Conservation (phyloP, 2,113 vertebrate species). For the zebrafish (Danio rerio) region GRCz12tu NC_133187.1:23946501-23947000, state of each 20-base stretch:
- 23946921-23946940: too few species aligned
- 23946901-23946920: too few species aligned
- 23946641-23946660: slow-evolving; percentile 35
- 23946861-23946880: too few species aligned
- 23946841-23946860: background rate
- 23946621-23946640: slow-evolving; percentile 54
- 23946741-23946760: background rate
- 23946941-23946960: too few species aligned
- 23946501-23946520: slow-evolving; percentile 31
- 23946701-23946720: slow-evolving; percentile 20
- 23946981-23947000: too few species aligned
- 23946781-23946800: background rate
- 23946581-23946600: slow-evolving; percentile 50
- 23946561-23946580: slow-evolving; percentile 40
- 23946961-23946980: too few species aligned
- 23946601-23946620: slow-evolving; percentile 60
- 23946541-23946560: background rate
- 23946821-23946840: background rate
- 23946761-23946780: background rate
- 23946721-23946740: slow-evolving; percentile 14
- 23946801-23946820: background rate
- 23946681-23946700: slow-evolving; percentile 13
- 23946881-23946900: too few species aligned
- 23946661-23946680: slow-evolving; percentile 49
- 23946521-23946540: slow-evolving; percentile 7